Percentiles rank a stretch among this genome's conserved stretches.
Evolutionary conservation across 2,888 invertebrate genomes (phyloP).

Genomic region (Tholera decimalis): DNA sequence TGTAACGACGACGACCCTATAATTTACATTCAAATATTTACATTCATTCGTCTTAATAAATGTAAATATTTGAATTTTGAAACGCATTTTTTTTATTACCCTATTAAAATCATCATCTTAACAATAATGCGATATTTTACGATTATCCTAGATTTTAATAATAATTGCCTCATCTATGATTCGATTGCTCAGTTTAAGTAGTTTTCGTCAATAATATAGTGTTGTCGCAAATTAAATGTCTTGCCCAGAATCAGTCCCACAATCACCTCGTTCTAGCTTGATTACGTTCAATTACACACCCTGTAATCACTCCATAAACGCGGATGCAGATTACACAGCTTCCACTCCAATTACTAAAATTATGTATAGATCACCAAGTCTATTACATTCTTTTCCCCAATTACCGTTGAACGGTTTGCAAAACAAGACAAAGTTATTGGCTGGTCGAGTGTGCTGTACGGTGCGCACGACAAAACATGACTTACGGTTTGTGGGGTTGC

Average conservation of each 20-base stretch:
- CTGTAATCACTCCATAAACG: slow-evolving; percentile 51
- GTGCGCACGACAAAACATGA: slow-evolving; percentile 52
- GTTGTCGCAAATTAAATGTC: slow-evolving; percentile 19
- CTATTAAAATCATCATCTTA: too few relatives aligned
- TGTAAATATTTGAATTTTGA: too few relatives aligned
- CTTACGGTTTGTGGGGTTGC: slow-evolving; percentile 21
- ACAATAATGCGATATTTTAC: too few relatives aligned
- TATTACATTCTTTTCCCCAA: slow-evolving; percentile 51
- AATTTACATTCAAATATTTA: too few relatives aligned
- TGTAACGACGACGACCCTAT: too few relatives aligned
- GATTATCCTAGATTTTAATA: too few relatives aligned
- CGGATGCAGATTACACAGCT: slow-evolving; percentile 46
- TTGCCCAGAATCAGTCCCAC: slow-evolving; percentile 22
- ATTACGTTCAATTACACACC: slow-evolving; percentile 39
- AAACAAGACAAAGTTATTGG: slow-evolving; percentile 52
- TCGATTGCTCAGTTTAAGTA: background rate
- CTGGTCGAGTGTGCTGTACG: slow-evolving; percentile 23
- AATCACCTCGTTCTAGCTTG: slow-evolving; percentile 34
- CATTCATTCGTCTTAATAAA: too few relatives aligned
- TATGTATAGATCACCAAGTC: slow-evolving; percentile 52
- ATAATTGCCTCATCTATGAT: background rate
- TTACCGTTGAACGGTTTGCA: slow-evolving; percentile 49
- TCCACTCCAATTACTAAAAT: slow-evolving; percentile 55
- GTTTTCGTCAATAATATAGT: background rate
- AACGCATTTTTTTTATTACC: too few relatives aligned